These are phyloP conservation scores for Cydia strobilella DNA, from an alignment of 1,140 invertebrate genomes.

Conservation along the genomic window DNA sequence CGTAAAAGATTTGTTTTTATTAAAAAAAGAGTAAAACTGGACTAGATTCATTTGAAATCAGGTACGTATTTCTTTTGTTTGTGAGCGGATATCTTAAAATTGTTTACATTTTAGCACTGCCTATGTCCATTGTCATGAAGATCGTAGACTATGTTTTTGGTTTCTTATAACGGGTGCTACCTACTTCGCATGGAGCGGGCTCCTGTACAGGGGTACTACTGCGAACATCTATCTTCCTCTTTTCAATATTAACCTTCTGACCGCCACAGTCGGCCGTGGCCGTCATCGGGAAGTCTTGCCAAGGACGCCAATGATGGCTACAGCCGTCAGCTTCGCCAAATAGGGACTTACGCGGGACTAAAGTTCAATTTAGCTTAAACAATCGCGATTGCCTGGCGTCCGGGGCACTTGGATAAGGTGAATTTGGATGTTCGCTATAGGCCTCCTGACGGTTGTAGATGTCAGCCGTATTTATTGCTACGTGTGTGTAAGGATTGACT, in stretches of 20 bases:
- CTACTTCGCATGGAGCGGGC: neutral
- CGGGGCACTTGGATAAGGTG: too few relatives aligned
- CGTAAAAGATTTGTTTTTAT: slow-evolving; percentile 50
- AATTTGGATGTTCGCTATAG: slow-evolving; percentile 38
- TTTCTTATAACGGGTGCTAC: neutral
- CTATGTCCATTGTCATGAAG: neutral
- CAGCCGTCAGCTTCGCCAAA: too few relatives aligned
- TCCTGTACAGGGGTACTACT: neutral
- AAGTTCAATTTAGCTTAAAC: neutral
- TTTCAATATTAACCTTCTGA: too few relatives aligned
- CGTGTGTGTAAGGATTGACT: slow-evolving; percentile 1
- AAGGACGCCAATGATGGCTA: too few relatives aligned
- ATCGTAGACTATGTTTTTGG: neutral
- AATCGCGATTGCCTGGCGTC: too few relatives aligned
- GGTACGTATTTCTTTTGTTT: slow-evolving; percentile 1
- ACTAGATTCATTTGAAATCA: slow-evolving; percentile 1
- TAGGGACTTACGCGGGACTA: too few relatives aligned
- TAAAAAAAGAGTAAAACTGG: slow-evolving; percentile 69
- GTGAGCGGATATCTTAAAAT: neutral
- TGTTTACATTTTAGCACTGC: slow-evolving; percentile 5
- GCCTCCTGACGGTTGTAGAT: slow-evolving; percentile 33
- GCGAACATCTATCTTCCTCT: slow-evolving; percentile 9
- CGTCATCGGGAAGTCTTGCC: too few relatives aligned
- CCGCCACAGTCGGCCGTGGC: too few relatives aligned
- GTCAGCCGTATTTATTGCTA: slow-evolving; percentile 16